phyloP scores from a whole-genome alignment of 2,888 invertebrate genomes.

The Eristalis tenax region DNA sequence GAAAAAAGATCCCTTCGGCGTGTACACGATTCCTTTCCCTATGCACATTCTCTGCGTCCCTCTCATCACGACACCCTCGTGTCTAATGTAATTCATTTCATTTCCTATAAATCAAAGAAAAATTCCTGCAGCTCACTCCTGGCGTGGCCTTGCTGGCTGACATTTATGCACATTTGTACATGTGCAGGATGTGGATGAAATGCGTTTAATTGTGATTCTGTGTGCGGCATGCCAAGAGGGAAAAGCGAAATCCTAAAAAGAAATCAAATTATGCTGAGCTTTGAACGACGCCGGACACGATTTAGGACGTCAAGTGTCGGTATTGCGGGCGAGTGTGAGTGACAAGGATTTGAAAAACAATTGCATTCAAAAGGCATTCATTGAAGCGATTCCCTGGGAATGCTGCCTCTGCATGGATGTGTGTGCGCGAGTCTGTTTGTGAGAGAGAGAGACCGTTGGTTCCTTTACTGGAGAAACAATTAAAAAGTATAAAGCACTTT shows the following conservation, averaged over 20 bases:
- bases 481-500: slow-evolving; percentile 8
- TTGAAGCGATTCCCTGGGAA: slow-evolving; percentile 7
- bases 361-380: slow-evolving; percentile 49
- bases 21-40: background rate
- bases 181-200: slow-evolving; percentile 10
- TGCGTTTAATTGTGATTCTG: slow-evolving; percentile 18
- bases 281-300: slow-evolving; percentile 7
- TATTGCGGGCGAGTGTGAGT: background rate
- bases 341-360: slow-evolving; percentile 14
- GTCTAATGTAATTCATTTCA: slow-evolving; percentile 30
- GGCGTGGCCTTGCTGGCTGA: background rate
- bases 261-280: slow-evolving; percentile 23
- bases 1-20: background rate
- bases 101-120: slow-evolving; percentile 30
- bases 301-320: background rate
- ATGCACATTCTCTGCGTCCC: background rate
- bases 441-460: background rate
- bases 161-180: slow-evolving; percentile 2
- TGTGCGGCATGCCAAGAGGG: background rate
- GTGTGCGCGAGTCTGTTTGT: background rate
- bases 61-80: background rate
- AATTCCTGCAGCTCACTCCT: slow-evolving; percentile 3
- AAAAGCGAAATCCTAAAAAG: slow-evolving; percentile 15
- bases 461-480: slow-evolving; percentile 25
- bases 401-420: slow-evolving; percentile 13